Evolutionary conservation across 2,888 invertebrate genomes (phyloP), one percentile per base, ranked within the genome.

Genomic region (Griposia aprilina): DNA sequence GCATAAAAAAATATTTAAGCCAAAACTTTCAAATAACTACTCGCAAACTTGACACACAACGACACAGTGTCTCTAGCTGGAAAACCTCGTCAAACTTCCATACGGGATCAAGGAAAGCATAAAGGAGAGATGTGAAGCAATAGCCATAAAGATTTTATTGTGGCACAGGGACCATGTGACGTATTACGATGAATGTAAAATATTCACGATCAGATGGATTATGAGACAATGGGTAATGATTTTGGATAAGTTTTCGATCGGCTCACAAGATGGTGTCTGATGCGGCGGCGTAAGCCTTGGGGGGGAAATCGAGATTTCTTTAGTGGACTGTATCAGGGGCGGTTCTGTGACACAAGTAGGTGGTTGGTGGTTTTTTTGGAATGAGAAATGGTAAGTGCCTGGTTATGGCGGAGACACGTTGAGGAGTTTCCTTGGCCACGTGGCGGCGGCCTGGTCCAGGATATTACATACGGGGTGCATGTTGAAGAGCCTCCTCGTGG

Each of bases 71-170:
- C 30, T 8, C 20, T 72, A 86, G 83, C 55, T 89, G 89, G 89
- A 92, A 91, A 85, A 89, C 88, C 36, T 7, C 11, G n/a, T 63
- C 63, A 85, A 83, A 76, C 81, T 88, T 82, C 78, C 90, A 90
- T 90, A 87, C 84, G 89, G 90, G 92, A 92, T 93, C 91, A 92
- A 87, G 86, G 80, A 86, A 88, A 83, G 90, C 89, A 91, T 92
- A 93, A 92, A 93, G 93, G 90, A 92, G 90, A 90, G 90, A 93
- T 92, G 93, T 92, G 94, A 91, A 90, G 94, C 94, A 92, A 94
- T 94, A 93, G 90, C 93, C 90, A 93, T 95, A 95, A 95, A 95
- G 92, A 93, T 95, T 95, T 95, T 95, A 95, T 92, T 93, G 93
- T 89, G 85, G 82, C 85, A 86, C 87, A 83, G 78, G 88, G 87